Conservation (phyloP, 1,140 invertebrate species). For the Eciton burchellii region DNA sequence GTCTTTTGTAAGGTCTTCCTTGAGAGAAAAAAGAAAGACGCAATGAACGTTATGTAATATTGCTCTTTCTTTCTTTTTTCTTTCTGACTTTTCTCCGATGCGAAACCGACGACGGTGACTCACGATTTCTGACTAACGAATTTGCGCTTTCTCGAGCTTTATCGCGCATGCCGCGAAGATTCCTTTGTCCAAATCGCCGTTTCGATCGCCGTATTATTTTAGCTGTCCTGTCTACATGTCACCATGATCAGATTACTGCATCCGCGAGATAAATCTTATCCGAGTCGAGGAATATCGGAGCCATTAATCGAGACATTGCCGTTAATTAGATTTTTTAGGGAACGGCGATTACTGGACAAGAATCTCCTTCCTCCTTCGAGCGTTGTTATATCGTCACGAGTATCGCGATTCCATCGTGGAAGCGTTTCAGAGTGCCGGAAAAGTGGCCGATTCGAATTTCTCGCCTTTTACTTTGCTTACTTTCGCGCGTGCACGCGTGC, state of each 20-base stretch:
- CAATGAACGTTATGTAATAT: no score
- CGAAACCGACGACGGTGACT: not conserved
- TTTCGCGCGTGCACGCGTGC: not conserved
- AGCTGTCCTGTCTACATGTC: not conserved
- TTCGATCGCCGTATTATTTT: conserved; percentile 1
- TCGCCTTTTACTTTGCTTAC: no score
- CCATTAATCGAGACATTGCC: not conserved
- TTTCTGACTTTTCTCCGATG: not conserved
- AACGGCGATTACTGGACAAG: not conserved
- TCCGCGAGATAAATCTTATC: not conserved
- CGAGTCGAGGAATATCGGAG: not conserved
- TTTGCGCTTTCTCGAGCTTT: not conserved
- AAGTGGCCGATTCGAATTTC: no score
- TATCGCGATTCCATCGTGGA: not conserved
- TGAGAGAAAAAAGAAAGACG: no score
- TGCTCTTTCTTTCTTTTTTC: conserved; percentile 1
- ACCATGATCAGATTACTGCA: not conserved
- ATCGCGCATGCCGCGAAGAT: not conserved
- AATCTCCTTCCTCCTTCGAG: not conserved
- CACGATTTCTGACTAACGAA: not conserved
- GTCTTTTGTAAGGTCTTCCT: no score
- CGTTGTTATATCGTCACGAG: not conserved
- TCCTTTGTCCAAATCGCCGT: not conserved
- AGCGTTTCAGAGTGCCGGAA: not conserved
- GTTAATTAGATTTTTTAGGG: not conserved